These are phyloP conservation scores for Cercopithecus mona DNA, from an alignment of 2,113 vertebrate genomes.

Conservation along the genomic window DNA sequence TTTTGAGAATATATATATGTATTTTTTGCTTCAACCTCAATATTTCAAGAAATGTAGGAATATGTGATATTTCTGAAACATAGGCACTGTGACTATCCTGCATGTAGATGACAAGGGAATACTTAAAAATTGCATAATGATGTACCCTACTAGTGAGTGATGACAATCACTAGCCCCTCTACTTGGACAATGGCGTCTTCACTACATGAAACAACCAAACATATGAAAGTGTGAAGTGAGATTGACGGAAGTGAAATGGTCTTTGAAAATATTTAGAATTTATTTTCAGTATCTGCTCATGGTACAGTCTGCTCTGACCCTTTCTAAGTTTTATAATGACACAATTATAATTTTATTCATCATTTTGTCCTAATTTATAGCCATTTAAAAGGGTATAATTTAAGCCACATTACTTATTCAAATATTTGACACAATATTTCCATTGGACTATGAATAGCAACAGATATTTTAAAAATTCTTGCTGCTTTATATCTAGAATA, in stretches of 20 bases:
- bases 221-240: background rate
- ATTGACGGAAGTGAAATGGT: background rate
- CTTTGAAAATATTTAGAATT: background rate
- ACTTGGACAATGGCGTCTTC: background rate
- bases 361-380: slow-evolving; percentile 43
- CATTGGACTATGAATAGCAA: slow-evolving; percentile 30
- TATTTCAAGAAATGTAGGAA: background rate
- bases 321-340: slow-evolving; percentile 22
- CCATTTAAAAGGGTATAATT: slow-evolving; percentile 62
- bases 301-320: background rate
- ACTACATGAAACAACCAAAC: background rate
- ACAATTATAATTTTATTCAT: slow-evolving; percentile 58
- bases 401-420: slow-evolving; percentile 59
- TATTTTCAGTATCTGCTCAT: background rate
- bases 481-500: slow-evolving; percentile 28
- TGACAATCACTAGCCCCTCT: background rate
- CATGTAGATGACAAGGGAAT: background rate
- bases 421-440: slow-evolving; percentile 65
- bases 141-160: rapidly evolving
- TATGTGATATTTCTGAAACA: background rate
- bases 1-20: background rate
- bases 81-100: background rate
- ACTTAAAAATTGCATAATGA: background rate
- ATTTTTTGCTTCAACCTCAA: background rate
- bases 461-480: slow-evolving; percentile 52